phyloP scores from a whole-genome alignment of 2,888 invertebrate genomes.

The Phengaris arion region DNA sequence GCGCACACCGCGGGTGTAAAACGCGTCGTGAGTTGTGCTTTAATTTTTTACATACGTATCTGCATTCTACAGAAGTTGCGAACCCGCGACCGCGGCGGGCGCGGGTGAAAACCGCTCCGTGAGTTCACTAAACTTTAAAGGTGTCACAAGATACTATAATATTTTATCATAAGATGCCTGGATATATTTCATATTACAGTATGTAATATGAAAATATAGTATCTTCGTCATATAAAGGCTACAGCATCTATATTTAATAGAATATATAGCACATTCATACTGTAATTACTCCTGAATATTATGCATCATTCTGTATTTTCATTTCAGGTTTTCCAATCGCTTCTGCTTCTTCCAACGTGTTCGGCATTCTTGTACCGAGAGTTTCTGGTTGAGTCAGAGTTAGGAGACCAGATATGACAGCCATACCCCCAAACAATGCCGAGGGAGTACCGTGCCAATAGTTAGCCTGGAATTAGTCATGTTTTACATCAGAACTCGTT shows the following conservation, averaged over 20 bases:
- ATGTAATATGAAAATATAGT: no score
- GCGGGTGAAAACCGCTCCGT: no score
- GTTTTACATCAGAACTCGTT: background rate
- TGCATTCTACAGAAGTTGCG: no score
- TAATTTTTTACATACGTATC: no score
- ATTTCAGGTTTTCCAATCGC: constrained; percentile 49
- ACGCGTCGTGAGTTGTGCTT: no score
- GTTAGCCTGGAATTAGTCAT: constrained; percentile 46
- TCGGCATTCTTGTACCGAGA: constrained; percentile 78
- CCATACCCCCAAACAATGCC: constrained; percentile 76
- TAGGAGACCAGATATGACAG: constrained; percentile 63
- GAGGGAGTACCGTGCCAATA: constrained; percentile 71
- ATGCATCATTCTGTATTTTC: constrained; percentile 26
- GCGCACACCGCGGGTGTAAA: no score
- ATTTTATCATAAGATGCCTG: no score
- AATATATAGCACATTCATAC: background rate
- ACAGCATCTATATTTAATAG: background rate
- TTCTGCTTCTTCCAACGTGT: constrained; percentile 80
- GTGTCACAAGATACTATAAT: no score
- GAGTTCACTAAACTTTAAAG: no score
- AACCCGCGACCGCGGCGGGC: no score
- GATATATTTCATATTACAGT: no score
- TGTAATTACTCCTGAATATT: background rate
- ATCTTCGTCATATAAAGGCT: no score
- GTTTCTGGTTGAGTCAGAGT: constrained; percentile 81